These are phyloP conservation scores for Todus mexicanus DNA, from an alignment of 2,797 vertebrate genomes.

Conservation along the genomic window DNA sequence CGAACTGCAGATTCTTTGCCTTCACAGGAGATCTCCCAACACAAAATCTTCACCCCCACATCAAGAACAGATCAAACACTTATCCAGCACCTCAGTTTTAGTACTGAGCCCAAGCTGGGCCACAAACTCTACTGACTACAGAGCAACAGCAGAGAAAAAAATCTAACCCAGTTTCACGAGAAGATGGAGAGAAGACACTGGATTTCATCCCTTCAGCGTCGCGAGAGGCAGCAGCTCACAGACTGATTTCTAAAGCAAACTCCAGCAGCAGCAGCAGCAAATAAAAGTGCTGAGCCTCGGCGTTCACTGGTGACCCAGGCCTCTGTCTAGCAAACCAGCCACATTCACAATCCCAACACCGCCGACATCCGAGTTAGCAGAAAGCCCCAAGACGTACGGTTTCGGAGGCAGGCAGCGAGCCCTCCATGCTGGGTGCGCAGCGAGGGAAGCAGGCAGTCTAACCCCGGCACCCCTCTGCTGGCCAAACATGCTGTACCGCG, in stretches of 20 bases:
- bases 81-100: background rate
- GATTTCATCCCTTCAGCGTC: rapidly evolving
- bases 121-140: background rate
- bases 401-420: conserved; percentile 43
- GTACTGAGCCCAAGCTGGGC: background rate
- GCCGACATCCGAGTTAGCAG: background rate
- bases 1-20: background rate
- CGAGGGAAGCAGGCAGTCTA: background rate
- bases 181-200: background rate
- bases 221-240: background rate
- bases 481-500: conserved; percentile 35
- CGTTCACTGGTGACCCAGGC: background rate
- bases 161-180: background rate
- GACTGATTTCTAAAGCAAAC: background rate
- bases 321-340: background rate
- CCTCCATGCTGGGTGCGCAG: conserved; percentile 57
- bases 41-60: background rate
- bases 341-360: background rate
- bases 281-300: background rate
- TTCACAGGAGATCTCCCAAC: background rate
- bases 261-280: background rate
- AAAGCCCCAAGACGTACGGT: conserved; percentile 45
- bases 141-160: background rate
- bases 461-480: background rate
- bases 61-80: background rate